Evolutionary conservation across 2,113 vertebrate species (phyloP), one percentile per base, ranked within the genome.

Genomic region (Orthonyx spaldingii): DNA sequence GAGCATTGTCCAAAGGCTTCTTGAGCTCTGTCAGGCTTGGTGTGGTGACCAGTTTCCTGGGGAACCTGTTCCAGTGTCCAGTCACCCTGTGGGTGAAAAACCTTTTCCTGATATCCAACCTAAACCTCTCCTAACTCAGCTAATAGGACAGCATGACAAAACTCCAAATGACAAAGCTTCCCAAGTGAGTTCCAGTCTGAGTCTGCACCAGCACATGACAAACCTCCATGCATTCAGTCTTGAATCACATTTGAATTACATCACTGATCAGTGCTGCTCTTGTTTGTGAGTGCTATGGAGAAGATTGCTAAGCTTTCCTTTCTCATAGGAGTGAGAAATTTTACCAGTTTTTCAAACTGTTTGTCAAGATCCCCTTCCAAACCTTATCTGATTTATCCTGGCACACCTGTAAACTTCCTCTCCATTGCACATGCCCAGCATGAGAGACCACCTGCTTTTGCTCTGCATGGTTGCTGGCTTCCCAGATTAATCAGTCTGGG

Each of bases 11-110:
- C 39, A 53, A 39, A 39, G 10, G 6, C 13, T 53, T 53, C n/a
- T 78, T 0, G 0, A n/a, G 24, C 3, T 33, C 46, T 33, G 5
- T 23, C 15, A 53, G 27, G 15, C 33, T 50, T 59, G 10, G 28
- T 53, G 39, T 15, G 3, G 39, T 46, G 23, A 53, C 18, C 6
- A 1, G 18, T 53, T 39, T 23, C 12, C 14, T 6, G 5, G 39
- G 46, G 4, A 69, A 8, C 22, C 27, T 33, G 9, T 23, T 76
- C 16, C 8, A 20, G 19, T 49, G 14, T 37, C 18, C 22, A 46
- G 1, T 9, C 12, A 46, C 6, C 33, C 63, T 39, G 3, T 37
- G 46, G 15, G 9, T 69, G 33, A 53, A 37, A 52, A 77, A 11
- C 15, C 23, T 52, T 52, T 52, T 33, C 27, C 33, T 53, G 6